These are phyloP conservation scores for Lucifuga dentata DNA, from an alignment of 2,113 vertebrate genomes.

Conservation along the genomic window DNA sequence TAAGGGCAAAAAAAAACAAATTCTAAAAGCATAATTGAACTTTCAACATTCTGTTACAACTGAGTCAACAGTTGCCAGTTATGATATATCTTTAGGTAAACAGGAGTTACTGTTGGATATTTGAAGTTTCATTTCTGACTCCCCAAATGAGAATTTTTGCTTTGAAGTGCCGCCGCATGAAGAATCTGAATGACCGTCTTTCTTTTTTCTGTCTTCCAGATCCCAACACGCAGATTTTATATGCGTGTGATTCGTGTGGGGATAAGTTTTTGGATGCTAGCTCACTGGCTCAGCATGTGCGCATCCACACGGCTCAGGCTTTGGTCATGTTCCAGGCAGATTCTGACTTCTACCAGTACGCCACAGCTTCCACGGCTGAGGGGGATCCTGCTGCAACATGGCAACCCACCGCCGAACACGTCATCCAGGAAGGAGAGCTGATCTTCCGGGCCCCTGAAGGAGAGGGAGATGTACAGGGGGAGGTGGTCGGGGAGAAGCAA, in stretches of 20 bases:
- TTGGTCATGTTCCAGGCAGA: slow-evolving; percentile 98
- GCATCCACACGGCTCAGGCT: slow-evolving; percentile 97
- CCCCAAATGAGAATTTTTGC: too few relatives aligned
- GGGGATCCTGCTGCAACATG: slow-evolving; percentile 81
- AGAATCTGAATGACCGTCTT: background rate
- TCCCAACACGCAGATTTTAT: slow-evolving; percentile 96
- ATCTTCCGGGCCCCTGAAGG: slow-evolving; percentile 84
- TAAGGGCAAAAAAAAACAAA: too few relatives aligned
- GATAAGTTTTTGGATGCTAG: slow-evolving; percentile 95
- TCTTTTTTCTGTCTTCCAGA: slow-evolving; percentile 78
- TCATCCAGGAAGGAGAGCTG: slow-evolving; percentile 89
- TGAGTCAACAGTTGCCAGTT: too few relatives aligned
- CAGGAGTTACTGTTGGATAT: too few relatives aligned
- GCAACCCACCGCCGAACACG: slow-evolving; percentile 88
- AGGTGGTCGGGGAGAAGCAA: slow-evolving; percentile 30
- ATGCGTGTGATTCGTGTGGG: slow-evolving; percentile 95
- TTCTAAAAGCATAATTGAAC: too few relatives aligned
- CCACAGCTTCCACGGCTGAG: slow-evolving; percentile 75
- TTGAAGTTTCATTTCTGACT: too few relatives aligned
- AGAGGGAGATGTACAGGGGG: slow-evolving; percentile 50
- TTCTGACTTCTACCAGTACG: slow-evolving; percentile 96
- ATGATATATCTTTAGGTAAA: too few relatives aligned
- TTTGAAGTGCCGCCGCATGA: too few relatives aligned
- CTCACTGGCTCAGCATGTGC: slow-evolving; percentile 95
- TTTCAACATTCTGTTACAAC: too few relatives aligned